phyloP scores from a whole-genome alignment of 2,113 vertebrate species.

The Mus spicilegus region DNA sequence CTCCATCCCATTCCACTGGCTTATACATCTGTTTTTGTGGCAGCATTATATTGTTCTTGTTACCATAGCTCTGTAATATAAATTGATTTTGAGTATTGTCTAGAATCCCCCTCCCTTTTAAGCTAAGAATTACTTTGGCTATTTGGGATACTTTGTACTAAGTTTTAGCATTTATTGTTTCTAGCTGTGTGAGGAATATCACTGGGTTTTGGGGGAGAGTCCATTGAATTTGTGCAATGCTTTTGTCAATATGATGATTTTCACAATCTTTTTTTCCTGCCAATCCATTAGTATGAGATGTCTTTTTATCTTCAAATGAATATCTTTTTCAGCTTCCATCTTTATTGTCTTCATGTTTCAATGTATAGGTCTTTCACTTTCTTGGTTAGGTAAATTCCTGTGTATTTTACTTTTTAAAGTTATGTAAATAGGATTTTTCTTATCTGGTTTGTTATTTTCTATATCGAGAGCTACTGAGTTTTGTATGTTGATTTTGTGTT shows the following conservation, averaged over 20 bases:
- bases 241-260: background rate
- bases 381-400: background rate
- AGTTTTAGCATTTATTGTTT: background rate
- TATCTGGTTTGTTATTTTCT: background rate
- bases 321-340: background rate
- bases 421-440: background rate
- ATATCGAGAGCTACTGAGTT: background rate
- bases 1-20: background rate
- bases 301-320: background rate
- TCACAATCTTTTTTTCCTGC: background rate
- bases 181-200: background rate
- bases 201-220: background rate
- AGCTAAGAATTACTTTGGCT: background rate
- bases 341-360: background rate
- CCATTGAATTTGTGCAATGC: background rate
- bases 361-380: background rate
- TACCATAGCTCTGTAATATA: background rate
- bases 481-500: background rate
- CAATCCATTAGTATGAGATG: too few relatives aligned
- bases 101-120: background rate
- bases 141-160: background rate
- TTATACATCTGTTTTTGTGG: background rate
- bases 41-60: background rate
- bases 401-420: background rate
- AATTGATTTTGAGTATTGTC: background rate